phyloP scores from a whole-genome alignment of 2,113 vertebrate species.

The Phalacrocorax brasilianus region DNA sequence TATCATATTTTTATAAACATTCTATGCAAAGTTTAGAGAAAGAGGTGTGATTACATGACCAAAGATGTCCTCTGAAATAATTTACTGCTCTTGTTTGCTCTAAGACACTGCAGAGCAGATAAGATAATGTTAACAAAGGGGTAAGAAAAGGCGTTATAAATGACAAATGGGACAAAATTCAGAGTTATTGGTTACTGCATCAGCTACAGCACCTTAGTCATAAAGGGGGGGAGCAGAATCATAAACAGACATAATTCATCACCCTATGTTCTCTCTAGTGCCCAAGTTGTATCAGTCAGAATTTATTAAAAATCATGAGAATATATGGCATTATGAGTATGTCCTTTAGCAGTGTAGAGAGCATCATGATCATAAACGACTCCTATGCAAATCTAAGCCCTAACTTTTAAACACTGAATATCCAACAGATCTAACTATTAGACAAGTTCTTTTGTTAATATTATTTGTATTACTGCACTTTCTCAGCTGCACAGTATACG shows the following conservation, averaged over 20 bases:
- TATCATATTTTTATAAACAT: neutral
- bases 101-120: neutral
- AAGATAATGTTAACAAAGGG: neutral
- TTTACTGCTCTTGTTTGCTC: neutral
- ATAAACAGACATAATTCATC: neutral
- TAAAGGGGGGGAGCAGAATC: neutral
- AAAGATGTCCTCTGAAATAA: neutral
- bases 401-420: neutral
- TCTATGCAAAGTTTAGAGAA: neutral
- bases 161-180: neutral
- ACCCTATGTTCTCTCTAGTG: neutral
- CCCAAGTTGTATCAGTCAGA: neutral
- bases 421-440: neutral
- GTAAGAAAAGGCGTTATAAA: neutral
- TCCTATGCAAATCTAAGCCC: neutral
- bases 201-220: neutral
- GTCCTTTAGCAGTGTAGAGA: neutral
- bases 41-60: accelerated
- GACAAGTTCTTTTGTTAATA: neutral
- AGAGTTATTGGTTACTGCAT: neutral
- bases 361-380: neutral
- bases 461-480: neutral
- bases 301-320: neutral
- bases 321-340: neutral
- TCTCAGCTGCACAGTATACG: neutral